A percentile compares a stretch with the other conserved stretches of the same genome.
Conservation (phyloP, 1,140 invertebrate genomes). For the Bicyclus anynana region DNA sequence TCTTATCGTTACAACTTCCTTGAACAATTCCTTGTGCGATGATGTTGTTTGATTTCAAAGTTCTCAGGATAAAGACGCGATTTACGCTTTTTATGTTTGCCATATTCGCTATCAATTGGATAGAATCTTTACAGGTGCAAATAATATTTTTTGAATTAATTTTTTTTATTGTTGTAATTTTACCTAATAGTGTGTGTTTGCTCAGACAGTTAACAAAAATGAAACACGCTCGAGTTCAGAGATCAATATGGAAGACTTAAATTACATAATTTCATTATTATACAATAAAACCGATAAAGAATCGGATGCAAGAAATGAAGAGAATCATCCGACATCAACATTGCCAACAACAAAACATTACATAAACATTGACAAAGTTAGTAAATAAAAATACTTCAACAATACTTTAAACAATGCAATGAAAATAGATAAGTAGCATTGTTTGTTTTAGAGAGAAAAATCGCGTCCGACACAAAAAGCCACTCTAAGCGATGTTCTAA, state of each 20-base stretch:
- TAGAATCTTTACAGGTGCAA: background rate
- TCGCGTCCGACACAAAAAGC: slow-evolving; percentile 21
- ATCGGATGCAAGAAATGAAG: background rate
- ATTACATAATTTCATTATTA: background rate
- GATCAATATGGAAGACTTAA: background rate
- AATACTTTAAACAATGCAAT: slow-evolving; percentile 2
- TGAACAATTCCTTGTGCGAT: background rate
- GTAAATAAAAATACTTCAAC: background rate
- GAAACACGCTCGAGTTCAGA: no score
- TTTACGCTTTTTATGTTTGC: background rate
- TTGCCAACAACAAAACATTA: background rate
- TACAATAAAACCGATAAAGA: background rate
- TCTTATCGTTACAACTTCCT: slow-evolving; percentile 1
- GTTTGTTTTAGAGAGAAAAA: slow-evolving; percentile 14
- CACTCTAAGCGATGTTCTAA: slow-evolving; percentile 33
- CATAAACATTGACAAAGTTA: background rate
- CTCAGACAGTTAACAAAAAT: background rate
- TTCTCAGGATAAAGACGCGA: background rate
- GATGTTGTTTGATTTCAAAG: slow-evolving; percentile 3
- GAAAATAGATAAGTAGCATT: slow-evolving; percentile 1
- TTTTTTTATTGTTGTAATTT: background rate
- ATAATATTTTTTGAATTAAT: background rate
- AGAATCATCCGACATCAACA: background rate
- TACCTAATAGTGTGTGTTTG: background rate
- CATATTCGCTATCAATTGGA: background rate